Evolutionary conservation across 2,797 vertebrate species (phyloP).

Genomic region (Dallia pectoralis): DNA sequence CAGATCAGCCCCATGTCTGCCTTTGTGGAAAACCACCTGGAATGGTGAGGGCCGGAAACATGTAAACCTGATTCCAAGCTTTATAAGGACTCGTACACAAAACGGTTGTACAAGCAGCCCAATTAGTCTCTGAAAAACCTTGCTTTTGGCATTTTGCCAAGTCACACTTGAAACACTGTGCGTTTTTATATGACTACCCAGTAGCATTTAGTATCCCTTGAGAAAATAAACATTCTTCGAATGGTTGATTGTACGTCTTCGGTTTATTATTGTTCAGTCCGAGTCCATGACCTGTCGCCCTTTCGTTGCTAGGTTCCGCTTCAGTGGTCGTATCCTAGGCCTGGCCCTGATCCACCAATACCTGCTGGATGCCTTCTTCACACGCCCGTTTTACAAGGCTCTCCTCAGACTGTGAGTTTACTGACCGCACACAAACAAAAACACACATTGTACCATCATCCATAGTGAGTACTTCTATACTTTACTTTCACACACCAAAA

Average conservation of each 20-base stretch:
- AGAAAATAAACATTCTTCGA: neutral
- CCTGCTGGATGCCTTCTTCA: slow-evolving; percentile 89
- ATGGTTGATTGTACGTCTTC: neutral
- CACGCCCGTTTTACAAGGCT: slow-evolving; percentile 91
- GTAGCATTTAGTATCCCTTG: neutral
- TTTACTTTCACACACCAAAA: neutral
- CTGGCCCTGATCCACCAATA: slow-evolving; percentile 97
- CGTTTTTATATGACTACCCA: neutral
- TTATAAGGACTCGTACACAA: neutral
- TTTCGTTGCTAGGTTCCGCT: slow-evolving; percentile 84
- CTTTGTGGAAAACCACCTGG: slow-evolving; percentile 95
- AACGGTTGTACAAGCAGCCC: neutral
- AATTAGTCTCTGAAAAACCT: neutral
- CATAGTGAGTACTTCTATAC: neutral
- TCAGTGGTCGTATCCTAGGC: slow-evolving; percentile 95
- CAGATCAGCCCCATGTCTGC: slow-evolving; percentile 99
- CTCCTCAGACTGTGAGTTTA: slow-evolving; percentile 89
- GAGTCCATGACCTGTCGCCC: neutral
- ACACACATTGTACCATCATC: neutral
- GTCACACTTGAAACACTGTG: neutral
- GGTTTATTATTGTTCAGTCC: neutral
- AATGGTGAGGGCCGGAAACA: slow-evolving; percentile 79
- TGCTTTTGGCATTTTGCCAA: neutral
- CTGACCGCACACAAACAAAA: neutral
- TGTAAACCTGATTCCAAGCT: too few relatives aligned